A percentile compares a stretch with the other conserved stretches of the same genome.
phyloP scores from a whole-genome alignment of 2,113 vertebrate species.

The Toxotes jaculatrix region DNA sequence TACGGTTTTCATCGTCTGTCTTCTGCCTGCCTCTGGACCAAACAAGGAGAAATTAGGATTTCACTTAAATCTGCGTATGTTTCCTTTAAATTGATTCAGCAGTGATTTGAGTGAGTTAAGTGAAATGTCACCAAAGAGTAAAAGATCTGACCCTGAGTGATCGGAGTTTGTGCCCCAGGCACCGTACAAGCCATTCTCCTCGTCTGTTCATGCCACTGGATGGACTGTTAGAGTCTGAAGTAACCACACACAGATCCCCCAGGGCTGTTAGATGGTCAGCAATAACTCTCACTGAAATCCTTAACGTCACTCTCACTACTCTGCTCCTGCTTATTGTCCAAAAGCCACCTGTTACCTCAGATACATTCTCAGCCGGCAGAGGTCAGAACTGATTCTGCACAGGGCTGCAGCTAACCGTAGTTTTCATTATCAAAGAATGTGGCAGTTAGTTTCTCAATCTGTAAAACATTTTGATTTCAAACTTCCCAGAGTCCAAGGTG shows the following conservation, averaged over 20 bases:
- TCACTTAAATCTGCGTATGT: not conserved
- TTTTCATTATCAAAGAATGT: not conserved
- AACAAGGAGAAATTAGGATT: not conserved
- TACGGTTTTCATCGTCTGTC: constrained; percentile 5
- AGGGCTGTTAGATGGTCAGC: not conserved
- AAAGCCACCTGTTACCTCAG: not conserved
- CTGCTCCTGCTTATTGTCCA: not conserved
- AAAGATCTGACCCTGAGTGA: not conserved
- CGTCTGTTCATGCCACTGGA: not conserved
- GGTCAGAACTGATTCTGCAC: not conserved
- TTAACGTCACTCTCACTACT: not conserved
- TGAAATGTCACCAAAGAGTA: constrained; percentile 46
- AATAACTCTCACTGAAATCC: not conserved
- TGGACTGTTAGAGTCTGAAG: not conserved
- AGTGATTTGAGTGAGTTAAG: not conserved
- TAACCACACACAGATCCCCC: not conserved
- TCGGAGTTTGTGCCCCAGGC: constrained; percentile 16
- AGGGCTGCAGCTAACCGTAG: not conserved
- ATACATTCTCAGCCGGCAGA: not conserved
- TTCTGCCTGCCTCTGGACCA: not conserved
- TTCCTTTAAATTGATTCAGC: constrained; percentile 5
- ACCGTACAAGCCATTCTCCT: constrained; percentile 16
- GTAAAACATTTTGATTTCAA: not conserved
- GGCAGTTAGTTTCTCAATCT: not conserved
- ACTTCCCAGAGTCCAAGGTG: not conserved